Evolutionary conservation across 2,888 invertebrate species (phyloP).

Genomic region (Cryptocephalus moraei): DNA sequence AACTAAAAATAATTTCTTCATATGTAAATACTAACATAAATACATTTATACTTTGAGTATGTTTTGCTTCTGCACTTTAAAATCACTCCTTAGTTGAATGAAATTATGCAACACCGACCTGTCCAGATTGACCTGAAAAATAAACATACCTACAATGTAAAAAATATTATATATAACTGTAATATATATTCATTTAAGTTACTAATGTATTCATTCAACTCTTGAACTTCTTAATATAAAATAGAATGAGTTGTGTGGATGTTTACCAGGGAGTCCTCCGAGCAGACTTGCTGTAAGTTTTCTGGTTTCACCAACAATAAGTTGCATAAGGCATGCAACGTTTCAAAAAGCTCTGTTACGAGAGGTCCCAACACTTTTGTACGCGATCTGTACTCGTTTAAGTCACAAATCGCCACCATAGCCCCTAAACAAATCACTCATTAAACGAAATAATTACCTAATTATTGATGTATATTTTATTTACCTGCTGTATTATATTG

Average conservation of each 20-base stretch:
- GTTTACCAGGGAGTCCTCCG: conserved; percentile 82
- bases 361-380: conserved; percentile 67
- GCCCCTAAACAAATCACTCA: conserved; percentile 64
- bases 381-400: conserved; percentile 91
- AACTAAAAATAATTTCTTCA: no score
- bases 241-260: background rate
- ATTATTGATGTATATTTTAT: background rate
- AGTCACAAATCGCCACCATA: conserved; percentile 96
- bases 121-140: conserved; percentile 73
- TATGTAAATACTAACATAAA: no score
- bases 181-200: no score
- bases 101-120: conserved; percentile 83
- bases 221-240: background rate
- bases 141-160: no score
- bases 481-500: conserved; percentile 87
- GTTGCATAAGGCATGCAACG: conserved; percentile 91
- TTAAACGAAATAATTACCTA: background rate
- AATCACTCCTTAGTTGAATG: conserved; percentile 89
- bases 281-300: conserved; percentile 91
- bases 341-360: conserved; percentile 85
- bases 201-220: no score
- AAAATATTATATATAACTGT: no score
- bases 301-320: conserved; percentile 90
- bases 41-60: conserved; percentile 21
- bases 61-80: conserved; percentile 67